Evolutionary conservation across 2,797 vertebrate genomes (phyloP), one percentile per base, ranked within the genome.

Genomic region (Danio choprae): DNA sequence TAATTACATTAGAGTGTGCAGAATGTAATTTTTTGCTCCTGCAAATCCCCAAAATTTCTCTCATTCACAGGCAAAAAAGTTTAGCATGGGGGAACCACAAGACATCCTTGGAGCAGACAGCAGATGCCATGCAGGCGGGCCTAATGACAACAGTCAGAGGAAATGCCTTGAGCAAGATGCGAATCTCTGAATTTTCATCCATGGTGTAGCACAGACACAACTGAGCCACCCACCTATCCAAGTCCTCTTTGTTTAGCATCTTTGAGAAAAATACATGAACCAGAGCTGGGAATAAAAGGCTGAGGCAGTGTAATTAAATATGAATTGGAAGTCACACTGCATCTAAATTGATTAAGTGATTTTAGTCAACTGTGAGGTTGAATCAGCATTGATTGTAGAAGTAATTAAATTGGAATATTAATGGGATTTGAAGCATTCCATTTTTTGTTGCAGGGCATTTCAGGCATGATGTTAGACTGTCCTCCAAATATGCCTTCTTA

Each of bases 321-420:
- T 38, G 41, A 77, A 65, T 58, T 77, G 50, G 15, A 50, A 44
- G 40, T 18, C n/a, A 41, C 48, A 40, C 59, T 48, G 72, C 58
- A 74, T 74, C 74, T 53, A 76, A 77, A 46, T 38, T 56, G 40
- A 67, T 58, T 40, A 69, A 9, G 64, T 40, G 53, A 77, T 40
- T 77, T 29, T 58, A 56, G 51, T 77, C 51, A 77, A 44, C 63
- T 58, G 20, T 77, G 75, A 38, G 51, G 16, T 3, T 68, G 64
- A 68, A 48, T 58, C 7, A 15, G 53, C 16, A 16, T 15, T 20
- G 63, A 67, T 77, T 58, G 51, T 58, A 13, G 4, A 58, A 56
- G 51, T 75, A 63, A 73, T 53, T 75, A 41, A 68, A 77, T 44
- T 58, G 43, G 41, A 77, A 77, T 68, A 56, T 77, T 38, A 56